These are phyloP conservation scores for Drosophila nr. fundita DNA, from an alignment of 2,888 invertebrate species.

Conservation along the genomic window DNA sequence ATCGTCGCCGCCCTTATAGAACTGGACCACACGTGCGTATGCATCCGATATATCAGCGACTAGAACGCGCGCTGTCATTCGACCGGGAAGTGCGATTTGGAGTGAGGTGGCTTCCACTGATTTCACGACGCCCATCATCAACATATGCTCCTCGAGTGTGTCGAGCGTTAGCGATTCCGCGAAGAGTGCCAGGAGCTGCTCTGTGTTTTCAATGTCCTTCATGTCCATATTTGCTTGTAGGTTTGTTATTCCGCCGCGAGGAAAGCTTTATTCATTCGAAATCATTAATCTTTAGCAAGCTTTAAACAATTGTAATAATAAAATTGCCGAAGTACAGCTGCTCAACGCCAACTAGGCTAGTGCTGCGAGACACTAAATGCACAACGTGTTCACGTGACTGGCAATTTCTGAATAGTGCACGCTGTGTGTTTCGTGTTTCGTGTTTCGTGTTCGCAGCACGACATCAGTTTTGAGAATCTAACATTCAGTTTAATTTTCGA, in stretches of 20 bases:
- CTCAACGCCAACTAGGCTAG: neutral
- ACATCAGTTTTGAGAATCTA: no score
- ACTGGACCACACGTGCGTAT: constrained; percentile 88
- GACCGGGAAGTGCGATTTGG: constrained; percentile 89
- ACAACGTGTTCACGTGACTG: neutral
- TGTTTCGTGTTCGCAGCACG: no score
- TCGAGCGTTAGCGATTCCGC: constrained; percentile 83
- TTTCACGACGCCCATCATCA: constrained; percentile 89
- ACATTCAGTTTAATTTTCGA: no score
- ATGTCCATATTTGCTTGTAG: constrained; percentile 53
- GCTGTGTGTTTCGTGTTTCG: no score
- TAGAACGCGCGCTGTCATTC: constrained; percentile 88
- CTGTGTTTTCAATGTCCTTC: constrained; percentile 48
- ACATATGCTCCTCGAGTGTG: constrained; percentile 89
- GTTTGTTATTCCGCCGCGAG: constrained; percentile 81
- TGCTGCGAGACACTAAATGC: constrained; percentile 1
- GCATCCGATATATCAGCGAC: constrained; percentile 90
- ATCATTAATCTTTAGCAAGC: constrained; percentile 40
- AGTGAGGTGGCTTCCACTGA: constrained; percentile 88
- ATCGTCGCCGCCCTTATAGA: constrained; percentile 52
- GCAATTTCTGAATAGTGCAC: neutral
- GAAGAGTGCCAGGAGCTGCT: constrained; percentile 77
- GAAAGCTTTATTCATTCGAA: constrained; percentile 82
- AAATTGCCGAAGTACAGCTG: constrained; percentile 23
- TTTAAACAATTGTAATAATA: constrained; percentile 33